phyloP scores from a whole-genome alignment of 2,113 vertebrate genomes.

The Paradisaea rubra region DNA sequence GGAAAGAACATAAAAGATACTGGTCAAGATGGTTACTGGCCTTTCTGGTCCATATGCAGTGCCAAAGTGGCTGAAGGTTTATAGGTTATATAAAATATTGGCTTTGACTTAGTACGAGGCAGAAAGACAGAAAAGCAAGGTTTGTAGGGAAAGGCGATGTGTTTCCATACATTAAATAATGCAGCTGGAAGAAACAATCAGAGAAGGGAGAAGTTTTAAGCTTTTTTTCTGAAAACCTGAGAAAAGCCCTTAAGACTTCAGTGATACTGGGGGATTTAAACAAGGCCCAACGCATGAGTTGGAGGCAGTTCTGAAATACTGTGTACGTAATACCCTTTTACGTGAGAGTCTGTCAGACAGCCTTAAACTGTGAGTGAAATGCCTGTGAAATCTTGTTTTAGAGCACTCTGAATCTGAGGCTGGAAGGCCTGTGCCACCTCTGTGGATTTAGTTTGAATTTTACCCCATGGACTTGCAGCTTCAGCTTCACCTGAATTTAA shows the following conservation, averaged over 20 bases:
- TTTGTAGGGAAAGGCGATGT: not conserved
- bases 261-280: not conserved
- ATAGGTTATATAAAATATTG: not conserved
- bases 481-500: not conserved
- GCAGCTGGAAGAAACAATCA: not conserved
- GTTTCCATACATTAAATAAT: not conserved
- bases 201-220: not conserved
- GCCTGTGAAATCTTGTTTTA: not conserved
- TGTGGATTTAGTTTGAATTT: not conserved
- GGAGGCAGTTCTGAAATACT: not conserved
- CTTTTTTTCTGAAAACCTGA: not conserved
- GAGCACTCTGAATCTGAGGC: not conserved
- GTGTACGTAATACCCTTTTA: not conserved
- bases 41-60: not conserved
- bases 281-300: not conserved
- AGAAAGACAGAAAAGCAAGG: not conserved
- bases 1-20: not conserved
- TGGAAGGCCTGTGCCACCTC: not conserved
- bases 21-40: not conserved
- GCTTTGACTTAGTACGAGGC: rapidly evolving
- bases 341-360: not conserved
- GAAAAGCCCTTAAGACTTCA: not conserved
- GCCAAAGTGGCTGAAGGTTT: not conserved
- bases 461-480: not conserved
- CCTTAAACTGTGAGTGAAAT: not conserved